Base-by-base conservation (phyloP, 2,113 vertebrate genomes). In the Dunckerocampus dactyliophorus region DNA sequence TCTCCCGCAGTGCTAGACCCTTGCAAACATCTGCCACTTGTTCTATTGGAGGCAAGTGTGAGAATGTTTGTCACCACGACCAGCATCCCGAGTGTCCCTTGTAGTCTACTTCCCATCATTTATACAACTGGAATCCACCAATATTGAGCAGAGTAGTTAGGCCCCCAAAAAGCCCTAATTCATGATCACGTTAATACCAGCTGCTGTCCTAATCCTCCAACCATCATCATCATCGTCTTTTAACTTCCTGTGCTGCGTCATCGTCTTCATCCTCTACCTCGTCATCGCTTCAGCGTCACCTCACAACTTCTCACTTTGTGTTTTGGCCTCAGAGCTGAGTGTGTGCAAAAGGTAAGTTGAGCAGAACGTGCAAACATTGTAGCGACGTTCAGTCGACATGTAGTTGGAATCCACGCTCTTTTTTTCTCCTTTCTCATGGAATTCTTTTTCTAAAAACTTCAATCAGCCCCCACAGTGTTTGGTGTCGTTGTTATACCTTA, bases 241-340 rank as follows among this genome's bases (percentile, higher is more conserved):
- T 39, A 56, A 11, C 45, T 71, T 16, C 13, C 61, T 69, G 51
- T 67, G 47, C 72, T 71, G 54, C 16, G 65, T 65, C 61, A 31
- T 65, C 63, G 17, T 68, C 66, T 67, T 75, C 66, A 63, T 43
- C 39, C 52, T 72, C 34, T 21, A n/a, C 7, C 59, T 58, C 63
- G 58, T 11, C 39, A 65, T 79, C 76, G 43, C 77, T 50, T 83
- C 69, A 75, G 70, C 77, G 45, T 73, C 46, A 50, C 72, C 52
- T 72, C 69, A 51, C 71, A 78, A 55, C 49, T 46, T 80, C 62
- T 85, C 64, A 64, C 56, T 47, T 9, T 75, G 50, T 75, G 62
- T 80, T 62, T 60, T 75, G 1, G 47, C 11, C 11, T 72, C 64
- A 75, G 67, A 71, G 28, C 46, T 85, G 63, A 77, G 19, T 46